Evolutionary conservation across 2,888 invertebrate genomes (phyloP).

Genomic region (Liodrosophila aerea): DNA sequence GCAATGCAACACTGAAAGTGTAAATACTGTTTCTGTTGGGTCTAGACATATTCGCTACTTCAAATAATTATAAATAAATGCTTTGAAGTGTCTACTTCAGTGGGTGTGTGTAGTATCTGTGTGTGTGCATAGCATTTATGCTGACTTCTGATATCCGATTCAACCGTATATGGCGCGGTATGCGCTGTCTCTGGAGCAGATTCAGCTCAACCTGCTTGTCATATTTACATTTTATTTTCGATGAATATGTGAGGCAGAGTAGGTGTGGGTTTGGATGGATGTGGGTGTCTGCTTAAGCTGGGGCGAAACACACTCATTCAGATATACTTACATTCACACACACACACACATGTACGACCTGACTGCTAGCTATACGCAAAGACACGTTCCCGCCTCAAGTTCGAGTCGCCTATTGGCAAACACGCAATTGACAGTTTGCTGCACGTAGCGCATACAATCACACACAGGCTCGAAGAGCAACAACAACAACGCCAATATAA

Average conservation of each 20-base stretch:
- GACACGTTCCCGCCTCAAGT: background rate
- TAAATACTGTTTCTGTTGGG: no score
- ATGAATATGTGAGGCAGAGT: background rate
- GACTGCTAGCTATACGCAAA: no score
- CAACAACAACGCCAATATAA: conserved; percentile 18
- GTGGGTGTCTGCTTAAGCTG: conserved; percentile 8
- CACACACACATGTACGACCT: background rate
- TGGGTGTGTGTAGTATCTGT: no score
- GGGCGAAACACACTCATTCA: background rate
- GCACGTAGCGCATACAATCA: conserved; percentile 57
- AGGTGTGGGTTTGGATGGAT: conserved; percentile 1
- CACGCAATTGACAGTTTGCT: conserved; percentile 64
- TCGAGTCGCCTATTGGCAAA: conserved; percentile 56
- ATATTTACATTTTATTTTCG: conserved; percentile 16
- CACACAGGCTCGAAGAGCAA: conserved; percentile 45
- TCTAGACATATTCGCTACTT: no score
- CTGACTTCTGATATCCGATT: no score
- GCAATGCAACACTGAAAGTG: no score
- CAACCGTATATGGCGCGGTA: background rate
- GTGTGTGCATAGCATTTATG: no score
- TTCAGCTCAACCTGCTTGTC: conserved; percentile 22
- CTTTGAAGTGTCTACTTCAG: no score
- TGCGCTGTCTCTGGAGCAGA: conserved; percentile 5
- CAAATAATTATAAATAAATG: no score
- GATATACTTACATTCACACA: background rate